Evolutionary conservation across 2,113 vertebrate genomes (phyloP).

Genomic region (Pelecanoides urinatrix): DNA sequence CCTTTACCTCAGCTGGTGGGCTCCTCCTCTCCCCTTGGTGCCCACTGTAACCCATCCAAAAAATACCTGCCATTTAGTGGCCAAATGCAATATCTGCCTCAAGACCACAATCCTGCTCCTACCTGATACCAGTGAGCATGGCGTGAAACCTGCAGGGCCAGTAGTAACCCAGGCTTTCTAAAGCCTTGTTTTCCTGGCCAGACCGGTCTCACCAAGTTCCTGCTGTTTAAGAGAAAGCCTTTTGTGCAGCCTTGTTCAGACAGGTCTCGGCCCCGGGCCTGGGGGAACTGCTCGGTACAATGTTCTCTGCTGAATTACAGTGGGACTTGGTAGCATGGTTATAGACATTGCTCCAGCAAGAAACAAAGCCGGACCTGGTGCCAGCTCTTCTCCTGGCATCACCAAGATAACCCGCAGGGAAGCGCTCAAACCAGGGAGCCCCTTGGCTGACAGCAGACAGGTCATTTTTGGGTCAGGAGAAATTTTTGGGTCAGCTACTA

Average conservation of each 20-base stretch:
- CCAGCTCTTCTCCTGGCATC: background rate
- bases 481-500: background rate
- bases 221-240: background rate
- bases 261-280: background rate
- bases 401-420: background rate
- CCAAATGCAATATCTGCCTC: background rate
- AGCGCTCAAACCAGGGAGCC: background rate
- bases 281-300: background rate
- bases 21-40: background rate
- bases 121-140: fast-evolving
- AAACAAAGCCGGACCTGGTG: fast-evolving
- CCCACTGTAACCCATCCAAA: background rate
- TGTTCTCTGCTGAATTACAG: background rate
- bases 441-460: background rate
- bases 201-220: background rate
- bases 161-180: background rate
- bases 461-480: background rate
- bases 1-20: background rate
- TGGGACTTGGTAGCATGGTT: fast-evolving
- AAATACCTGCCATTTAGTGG: background rate
- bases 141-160: background rate
- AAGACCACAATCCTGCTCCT: background rate
- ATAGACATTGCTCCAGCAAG: background rate
- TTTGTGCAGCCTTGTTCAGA: background rate
- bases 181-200: background rate